Evolutionary conservation across 35 echinoderm and acorn worm species (phyloP).

Genomic region (Apostichopus californicus): DNA sequence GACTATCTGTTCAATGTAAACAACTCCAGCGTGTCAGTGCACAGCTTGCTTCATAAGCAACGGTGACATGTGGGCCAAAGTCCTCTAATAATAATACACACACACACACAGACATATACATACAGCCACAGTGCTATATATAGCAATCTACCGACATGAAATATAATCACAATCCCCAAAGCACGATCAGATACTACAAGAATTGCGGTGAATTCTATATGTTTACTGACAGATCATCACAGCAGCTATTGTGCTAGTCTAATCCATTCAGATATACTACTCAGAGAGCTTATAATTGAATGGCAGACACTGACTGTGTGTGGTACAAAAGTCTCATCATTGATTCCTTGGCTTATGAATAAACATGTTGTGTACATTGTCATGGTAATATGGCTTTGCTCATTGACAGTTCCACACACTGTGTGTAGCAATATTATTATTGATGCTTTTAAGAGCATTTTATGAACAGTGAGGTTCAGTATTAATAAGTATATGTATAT

Average conservation of each 20-base stretch:
- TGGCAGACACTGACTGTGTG: not conserved
- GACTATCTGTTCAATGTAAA: not conserved
- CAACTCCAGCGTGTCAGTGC: not conserved
- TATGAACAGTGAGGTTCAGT: no score
- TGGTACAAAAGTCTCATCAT: not conserved
- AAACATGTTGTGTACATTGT: constrained; percentile 28
- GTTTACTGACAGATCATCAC: not conserved
- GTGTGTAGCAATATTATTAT: not conserved
- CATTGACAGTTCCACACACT: not conserved
- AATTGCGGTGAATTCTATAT: not conserved
- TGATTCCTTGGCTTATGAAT: constrained; percentile 25
- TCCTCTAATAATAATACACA: not conserved
- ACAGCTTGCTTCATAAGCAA: not conserved
- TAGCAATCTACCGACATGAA: not conserved
- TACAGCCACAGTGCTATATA: not conserved
- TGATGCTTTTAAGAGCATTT: no score
- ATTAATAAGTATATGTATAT: no score
- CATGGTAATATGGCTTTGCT: constrained; percentile 34
- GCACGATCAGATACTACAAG: not conserved
- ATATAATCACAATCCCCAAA: not conserved
- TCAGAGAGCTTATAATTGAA: constrained; percentile 1
- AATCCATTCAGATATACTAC: constrained; percentile 14
- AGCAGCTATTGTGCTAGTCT: constrained; percentile 26
- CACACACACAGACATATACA: not conserved
- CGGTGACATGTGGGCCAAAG: constrained; percentile 28